Evolutionary conservation across 2,113 vertebrate genomes (phyloP), one percentile per base, ranked within the genome.

Genomic region (Heterocephalus glaber): DNA sequence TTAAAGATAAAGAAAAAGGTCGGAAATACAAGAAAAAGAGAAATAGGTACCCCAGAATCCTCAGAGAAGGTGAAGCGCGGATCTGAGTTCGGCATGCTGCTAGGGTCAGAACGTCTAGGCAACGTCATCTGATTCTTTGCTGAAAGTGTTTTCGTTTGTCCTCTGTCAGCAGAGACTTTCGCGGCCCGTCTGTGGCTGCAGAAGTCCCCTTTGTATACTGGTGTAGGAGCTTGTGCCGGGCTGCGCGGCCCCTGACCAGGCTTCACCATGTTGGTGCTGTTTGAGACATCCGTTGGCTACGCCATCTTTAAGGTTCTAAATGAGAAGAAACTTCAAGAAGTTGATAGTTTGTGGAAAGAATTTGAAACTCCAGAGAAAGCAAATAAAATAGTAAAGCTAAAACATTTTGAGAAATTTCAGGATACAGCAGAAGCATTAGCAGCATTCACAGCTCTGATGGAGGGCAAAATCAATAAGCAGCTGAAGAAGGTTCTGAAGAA

Each of bases 231-330:
- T 89, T 33, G 22, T 68, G 65, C 38, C 24, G 4, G n/a, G 44
- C 86, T n/a, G 54, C 65, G n/a, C 24, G 2, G 93, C 65, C 3
- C 63, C n/a, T 33, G 6, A 80, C 2, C 63, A 61, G 54, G 44
- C 72, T 68, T 90, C 61, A 96, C 87, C 54, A 99, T 99, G 99
- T 72, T 99, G 97, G 99, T 99, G 93, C 94, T 99, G 10, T 99
- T 99, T 89, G 99, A 99, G 97, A 99, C 99, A 2, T 99, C 98
- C 2, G 99, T 98, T 0, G 99, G 99, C 28, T 99, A 99, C 97
- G 99, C 99, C 68, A 99, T 99, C 90, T 99, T 99, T 98, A 99
- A 99, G 98, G 99, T 99, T 92, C n/a, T n/a, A n/a, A n/a, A n/a
- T n/a, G n/a, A n/a, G n/a, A n/a, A n/a, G n/a, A n/a, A n/a, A n/a